Base-by-base conservation (phyloP, 1,140 invertebrate species). In the Drosophila setifemur region DNA sequence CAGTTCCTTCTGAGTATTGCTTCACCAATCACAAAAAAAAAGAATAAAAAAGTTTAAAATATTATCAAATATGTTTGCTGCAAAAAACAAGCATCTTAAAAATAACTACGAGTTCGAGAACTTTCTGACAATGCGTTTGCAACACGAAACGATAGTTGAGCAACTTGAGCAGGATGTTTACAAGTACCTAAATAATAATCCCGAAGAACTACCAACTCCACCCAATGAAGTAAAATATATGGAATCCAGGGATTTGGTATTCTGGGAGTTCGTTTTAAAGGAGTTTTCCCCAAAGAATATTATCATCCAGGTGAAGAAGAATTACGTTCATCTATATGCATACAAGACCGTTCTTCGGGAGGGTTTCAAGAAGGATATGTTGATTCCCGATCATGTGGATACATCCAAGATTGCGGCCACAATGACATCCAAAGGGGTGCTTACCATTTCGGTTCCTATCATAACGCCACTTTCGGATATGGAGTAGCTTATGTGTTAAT, bases 241-340 rank as follows among this genome's bases (percentile, higher is more conserved):
- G 3, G 9, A 44, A n/a, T 42, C 12, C 0, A 28, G 45, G 5
- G 23, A 18, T 0, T 25, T 33, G 26, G 2, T 67, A 0, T n/a
- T n/a, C 3, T 74, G 72, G 72, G 11, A 72, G 12, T 68, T 43
- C 18, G 39, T 72, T 11, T 37, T 74, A 53, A 21, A n/a, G 0
- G 53, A 60, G 16, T 72, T 74, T 21, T 12, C 61, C 1, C 5
- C 49, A 4, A 19, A 45, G 9, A 60, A 55, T 9, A 67, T 74
- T 3, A 14, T 6, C 2, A 9, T 74, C 3, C 16, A 45, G 5
- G 14, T 67, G 3, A 42, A 19, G 8, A 14, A 54, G 1, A 16
- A 16, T 0, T 16, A 28, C 12, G 12, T 74, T 2, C 25, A 35
- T 19, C 12, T 74, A 6, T 12, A 14, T 9, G 72, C 53, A 2